These are phyloP conservation scores for Doris montereyensis DNA, from an alignment of 2,888 invertebrate species.

Conservation along the genomic window DNA sequence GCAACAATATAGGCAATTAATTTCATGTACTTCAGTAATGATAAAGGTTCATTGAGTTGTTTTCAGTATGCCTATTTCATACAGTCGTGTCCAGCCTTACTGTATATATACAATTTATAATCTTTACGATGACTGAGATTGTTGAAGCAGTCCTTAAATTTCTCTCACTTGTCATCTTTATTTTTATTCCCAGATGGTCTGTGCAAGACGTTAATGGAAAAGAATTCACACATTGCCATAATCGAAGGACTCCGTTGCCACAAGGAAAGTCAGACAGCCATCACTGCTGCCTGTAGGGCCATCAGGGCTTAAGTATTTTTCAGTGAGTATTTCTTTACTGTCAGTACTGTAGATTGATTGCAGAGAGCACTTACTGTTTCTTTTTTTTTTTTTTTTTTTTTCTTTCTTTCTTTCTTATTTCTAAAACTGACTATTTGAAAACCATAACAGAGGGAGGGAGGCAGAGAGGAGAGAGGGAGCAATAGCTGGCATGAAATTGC, in stretches of 20 bases:
- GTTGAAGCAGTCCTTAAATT: too few species aligned
- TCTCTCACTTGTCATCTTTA: not conserved
- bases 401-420: not conserved
- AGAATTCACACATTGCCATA: conserved; percentile 62
- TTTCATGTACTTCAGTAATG: too few species aligned
- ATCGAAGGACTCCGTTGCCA: conserved; percentile 55
- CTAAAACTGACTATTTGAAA: not conserved
- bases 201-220: conserved; percentile 57
- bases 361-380: not conserved
- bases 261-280: conserved; percentile 42
- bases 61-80: too few species aligned
- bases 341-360: not conserved
- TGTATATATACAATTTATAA: too few species aligned
- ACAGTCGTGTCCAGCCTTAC: too few species aligned
- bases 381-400: not conserved
- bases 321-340: conserved; percentile 50
- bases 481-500: too few species aligned
- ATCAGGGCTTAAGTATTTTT: conserved; percentile 62
- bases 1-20: too few species aligned
- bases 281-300: conserved; percentile 54
- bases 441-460: not conserved
- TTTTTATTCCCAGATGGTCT: conserved; percentile 49
- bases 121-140: too few species aligned
- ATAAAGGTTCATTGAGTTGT: too few species aligned
- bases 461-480: too few species aligned